Evolutionary conservation across 1,140 invertebrate genomes (phyloP).

Genomic region (Steinernema feltiae): DNA sequence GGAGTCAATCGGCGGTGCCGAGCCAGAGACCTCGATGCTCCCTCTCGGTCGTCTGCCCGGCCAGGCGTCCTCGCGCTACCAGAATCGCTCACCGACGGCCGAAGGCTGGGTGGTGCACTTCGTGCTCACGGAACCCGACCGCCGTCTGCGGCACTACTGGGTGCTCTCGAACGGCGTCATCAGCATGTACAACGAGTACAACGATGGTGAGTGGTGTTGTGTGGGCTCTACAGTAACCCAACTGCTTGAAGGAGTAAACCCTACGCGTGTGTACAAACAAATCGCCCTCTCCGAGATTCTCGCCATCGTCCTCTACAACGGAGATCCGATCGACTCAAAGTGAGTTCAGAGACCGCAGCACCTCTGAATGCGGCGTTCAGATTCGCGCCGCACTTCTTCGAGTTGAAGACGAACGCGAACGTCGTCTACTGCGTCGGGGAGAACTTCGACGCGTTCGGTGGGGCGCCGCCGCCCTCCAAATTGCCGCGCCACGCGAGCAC

Average conservation of each 20-base stretch:
- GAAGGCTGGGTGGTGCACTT: constrained; percentile 58
- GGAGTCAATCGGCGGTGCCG: background rate
- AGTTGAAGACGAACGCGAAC: constrained; percentile 46
- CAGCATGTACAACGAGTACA: constrained; percentile 56
- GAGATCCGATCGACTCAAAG: constrained; percentile 43
- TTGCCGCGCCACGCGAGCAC: constrained; percentile 42
- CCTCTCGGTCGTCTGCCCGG: constrained; percentile 47
- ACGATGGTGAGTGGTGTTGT: constrained; percentile 40
- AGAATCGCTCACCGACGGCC: constrained; percentile 40
- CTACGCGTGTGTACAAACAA: constrained; percentile 48
- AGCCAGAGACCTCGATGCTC: constrained; percentile 39
- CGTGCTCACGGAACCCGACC: constrained; percentile 40
- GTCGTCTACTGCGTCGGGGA: constrained; percentile 55
- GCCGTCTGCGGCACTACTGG: constrained; percentile 54
- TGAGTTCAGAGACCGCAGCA: constrained; percentile 23
- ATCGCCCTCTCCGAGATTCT: constrained; percentile 52
- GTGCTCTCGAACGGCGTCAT: constrained; percentile 50
- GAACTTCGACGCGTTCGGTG: constrained; percentile 43
- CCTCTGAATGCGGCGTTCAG: constrained; percentile 32
- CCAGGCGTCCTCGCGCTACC: constrained; percentile 43
- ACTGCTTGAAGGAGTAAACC: constrained; percentile 46
- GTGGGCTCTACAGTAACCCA: background rate
- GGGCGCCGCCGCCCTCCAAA: constrained; percentile 41
- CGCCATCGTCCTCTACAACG: constrained; percentile 47
- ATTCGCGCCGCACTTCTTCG: constrained; percentile 54